Evolutionary conservation across 2,113 vertebrate species (phyloP).

Genomic region (Naja naja): DNA sequence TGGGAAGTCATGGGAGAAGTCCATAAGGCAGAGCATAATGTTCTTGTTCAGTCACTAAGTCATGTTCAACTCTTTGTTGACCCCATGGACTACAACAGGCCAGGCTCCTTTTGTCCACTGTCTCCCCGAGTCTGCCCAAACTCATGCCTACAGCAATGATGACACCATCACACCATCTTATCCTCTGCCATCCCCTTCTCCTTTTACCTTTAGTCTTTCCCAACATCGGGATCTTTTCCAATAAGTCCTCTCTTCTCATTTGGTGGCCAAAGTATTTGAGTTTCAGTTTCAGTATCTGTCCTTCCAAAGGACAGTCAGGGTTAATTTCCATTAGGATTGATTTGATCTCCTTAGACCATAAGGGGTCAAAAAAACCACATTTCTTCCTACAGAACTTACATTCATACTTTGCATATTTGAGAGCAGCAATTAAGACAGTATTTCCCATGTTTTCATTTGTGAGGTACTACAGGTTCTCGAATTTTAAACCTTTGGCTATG

Average conservation of each 20-base stretch:
- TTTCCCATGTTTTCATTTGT: neutral
- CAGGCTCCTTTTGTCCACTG: neutral
- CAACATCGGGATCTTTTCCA: neutral
- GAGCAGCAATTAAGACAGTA: neutral
- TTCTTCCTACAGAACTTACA: neutral
- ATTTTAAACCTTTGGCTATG: neutral
- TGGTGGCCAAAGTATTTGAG: neutral
- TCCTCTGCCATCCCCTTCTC: neutral
- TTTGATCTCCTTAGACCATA: neutral
- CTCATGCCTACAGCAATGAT: neutral
- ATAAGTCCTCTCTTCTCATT: neutral
- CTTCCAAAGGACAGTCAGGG: neutral
- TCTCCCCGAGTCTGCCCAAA: neutral
- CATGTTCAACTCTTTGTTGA: too few relatives aligned
- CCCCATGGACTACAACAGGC: too few relatives aligned
- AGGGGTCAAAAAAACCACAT: neutral
- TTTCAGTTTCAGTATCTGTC: neutral
- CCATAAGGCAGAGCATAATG: neutral
- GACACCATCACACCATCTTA: neutral
- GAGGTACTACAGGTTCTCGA: neutral
- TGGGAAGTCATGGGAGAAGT: neutral
- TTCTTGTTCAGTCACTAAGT: too few relatives aligned
- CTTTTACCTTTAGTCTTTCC: neutral
- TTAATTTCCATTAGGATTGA: neutral
- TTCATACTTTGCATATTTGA: neutral